Evolutionary conservation across 2,797 vertebrate genomes (phyloP).

Genomic region (Chelonia mydas): DNA sequence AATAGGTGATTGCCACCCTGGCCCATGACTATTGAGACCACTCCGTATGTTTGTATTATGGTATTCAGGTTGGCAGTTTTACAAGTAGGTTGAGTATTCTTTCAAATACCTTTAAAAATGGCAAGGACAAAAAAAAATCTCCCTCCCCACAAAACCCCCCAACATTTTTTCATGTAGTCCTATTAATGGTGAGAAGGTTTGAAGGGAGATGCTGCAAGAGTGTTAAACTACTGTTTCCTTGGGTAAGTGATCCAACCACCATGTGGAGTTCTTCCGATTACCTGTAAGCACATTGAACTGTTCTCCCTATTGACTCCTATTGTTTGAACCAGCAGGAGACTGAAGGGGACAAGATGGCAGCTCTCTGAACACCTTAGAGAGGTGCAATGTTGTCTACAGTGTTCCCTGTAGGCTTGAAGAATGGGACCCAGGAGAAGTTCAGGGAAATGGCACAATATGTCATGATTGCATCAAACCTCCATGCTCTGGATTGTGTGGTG

Average conservation of each 20-base stretch:
- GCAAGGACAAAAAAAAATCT: neutral
- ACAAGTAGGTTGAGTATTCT: neutral
- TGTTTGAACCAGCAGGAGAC: slow-evolving; percentile 53
- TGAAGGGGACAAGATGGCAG: slow-evolving; percentile 44
- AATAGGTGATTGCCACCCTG: neutral
- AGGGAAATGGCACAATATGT: slow-evolving; percentile 30
- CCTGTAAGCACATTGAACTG: slow-evolving; percentile 12
- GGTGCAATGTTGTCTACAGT: slow-evolving; percentile 51
- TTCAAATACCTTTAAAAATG: neutral
- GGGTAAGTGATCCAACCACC: neutral
- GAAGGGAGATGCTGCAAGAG: neutral
- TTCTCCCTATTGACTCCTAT: slow-evolving; percentile 24
- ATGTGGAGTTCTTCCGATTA: slow-evolving; percentile 27
- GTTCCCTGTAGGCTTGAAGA: slow-evolving; percentile 40
- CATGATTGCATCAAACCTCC: slow-evolving; percentile 24
- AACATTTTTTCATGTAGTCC: neutral
- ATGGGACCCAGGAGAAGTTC: slow-evolving; percentile 40
- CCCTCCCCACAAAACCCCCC: too few relatives aligned
- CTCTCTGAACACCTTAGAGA: slow-evolving; percentile 50
- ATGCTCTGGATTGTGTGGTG: neutral
- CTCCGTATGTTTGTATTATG: neutral
- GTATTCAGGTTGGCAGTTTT: neutral
- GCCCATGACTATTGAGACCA: neutral
- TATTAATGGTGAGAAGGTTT: slow-evolving; percentile 3
- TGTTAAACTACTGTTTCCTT: slow-evolving; percentile 8